These are phyloP conservation scores for Sinocyclocheilus anshuiensis DNA, from an alignment of 2,113 vertebrate species.

Conservation along the genomic window DNA sequence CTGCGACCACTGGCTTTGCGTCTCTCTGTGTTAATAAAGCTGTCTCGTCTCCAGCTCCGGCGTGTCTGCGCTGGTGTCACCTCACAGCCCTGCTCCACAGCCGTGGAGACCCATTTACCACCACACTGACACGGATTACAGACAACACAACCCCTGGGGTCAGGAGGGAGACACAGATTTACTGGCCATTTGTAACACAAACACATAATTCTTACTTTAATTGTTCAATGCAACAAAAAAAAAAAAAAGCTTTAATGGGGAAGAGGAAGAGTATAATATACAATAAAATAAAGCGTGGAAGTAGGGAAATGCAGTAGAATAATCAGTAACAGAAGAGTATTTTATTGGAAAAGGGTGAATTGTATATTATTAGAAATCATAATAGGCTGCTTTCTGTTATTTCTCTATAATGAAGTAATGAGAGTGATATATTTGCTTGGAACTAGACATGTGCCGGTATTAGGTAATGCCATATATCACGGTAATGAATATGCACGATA, in stretches of 20 bases:
- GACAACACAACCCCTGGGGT: slow-evolving; percentile 60
- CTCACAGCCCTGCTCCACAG: slow-evolving; percentile 66
- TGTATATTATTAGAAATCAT: background rate
- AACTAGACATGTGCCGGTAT: no score
- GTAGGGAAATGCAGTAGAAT: background rate
- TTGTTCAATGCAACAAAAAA: background rate
- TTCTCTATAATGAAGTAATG: background rate
- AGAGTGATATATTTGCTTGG: background rate
- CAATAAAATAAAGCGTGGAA: background rate
- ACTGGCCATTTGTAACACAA: slow-evolving; percentile 57
- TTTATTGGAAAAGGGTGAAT: background rate
- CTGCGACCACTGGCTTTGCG: slow-evolving; percentile 59
- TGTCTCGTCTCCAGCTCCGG: slow-evolving; percentile 67
- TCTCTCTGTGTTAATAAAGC: slow-evolving; percentile 73
- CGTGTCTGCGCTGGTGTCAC: slow-evolving; percentile 56
- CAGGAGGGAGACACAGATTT: slow-evolving; percentile 49
- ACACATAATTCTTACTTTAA: slow-evolving; percentile 2
- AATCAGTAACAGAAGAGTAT: background rate
- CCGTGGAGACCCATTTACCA: slow-evolving; percentile 75
- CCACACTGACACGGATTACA: slow-evolving; percentile 77
- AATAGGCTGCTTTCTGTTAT: background rate
- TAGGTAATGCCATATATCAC: no score
- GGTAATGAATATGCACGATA: no score
- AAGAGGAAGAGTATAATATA: slow-evolving; percentile 1
- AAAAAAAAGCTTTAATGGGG: background rate